Percentiles rank a stretch among this genome's conserved stretches.
These are phyloP conservation scores for Leptarthrus brevirostris DNA, from an alignment of 2,888 invertebrate species.

Conservation along the genomic window DNA sequence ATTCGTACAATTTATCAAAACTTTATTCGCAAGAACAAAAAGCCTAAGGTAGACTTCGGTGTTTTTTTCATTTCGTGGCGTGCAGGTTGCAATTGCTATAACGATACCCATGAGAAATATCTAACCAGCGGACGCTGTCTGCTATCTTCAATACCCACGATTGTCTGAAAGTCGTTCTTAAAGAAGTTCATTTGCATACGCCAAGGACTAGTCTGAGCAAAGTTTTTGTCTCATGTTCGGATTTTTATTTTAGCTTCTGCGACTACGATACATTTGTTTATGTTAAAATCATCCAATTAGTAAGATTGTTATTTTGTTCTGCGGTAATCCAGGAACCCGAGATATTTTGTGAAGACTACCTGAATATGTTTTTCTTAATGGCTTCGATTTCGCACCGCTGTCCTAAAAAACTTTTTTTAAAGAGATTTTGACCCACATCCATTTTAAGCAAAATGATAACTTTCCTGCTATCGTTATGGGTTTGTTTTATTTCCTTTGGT, in stretches of 20 bases:
- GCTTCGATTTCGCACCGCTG: not conserved
- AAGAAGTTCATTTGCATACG: slow-evolving; percentile 46
- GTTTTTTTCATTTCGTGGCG: slow-evolving; percentile 21
- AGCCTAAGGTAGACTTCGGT: not conserved
- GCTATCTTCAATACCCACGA: slow-evolving; percentile 45
- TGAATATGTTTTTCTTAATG: not conserved
- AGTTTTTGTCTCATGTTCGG: slow-evolving; percentile 29
- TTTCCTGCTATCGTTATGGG: too few species aligned
- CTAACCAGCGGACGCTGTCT: slow-evolving; percentile 4
- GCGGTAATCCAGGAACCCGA: not conserved
- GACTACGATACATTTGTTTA: slow-evolving; percentile 66
- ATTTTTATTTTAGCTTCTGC: slow-evolving; percentile 6
- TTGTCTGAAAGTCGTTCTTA: slow-evolving; percentile 27
- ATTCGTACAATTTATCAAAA: slow-evolving; percentile 45
- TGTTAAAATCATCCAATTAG: slow-evolving; percentile 68
- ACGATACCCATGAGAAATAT: slow-evolving; percentile 19
- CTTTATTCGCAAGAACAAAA: slow-evolving; percentile 24
- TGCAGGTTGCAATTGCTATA: not conserved
- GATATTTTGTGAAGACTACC: not conserved
- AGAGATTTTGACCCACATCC: too few species aligned
- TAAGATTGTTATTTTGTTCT: slow-evolving; percentile 66
- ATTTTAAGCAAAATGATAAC: too few species aligned
- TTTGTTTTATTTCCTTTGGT: too few species aligned
- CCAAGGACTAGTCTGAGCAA: slow-evolving; percentile 39
- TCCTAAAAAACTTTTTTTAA: not conserved